Conservation (phyloP, 2,113 vertebrate genomes). For the Sander lucioperca region DNA sequence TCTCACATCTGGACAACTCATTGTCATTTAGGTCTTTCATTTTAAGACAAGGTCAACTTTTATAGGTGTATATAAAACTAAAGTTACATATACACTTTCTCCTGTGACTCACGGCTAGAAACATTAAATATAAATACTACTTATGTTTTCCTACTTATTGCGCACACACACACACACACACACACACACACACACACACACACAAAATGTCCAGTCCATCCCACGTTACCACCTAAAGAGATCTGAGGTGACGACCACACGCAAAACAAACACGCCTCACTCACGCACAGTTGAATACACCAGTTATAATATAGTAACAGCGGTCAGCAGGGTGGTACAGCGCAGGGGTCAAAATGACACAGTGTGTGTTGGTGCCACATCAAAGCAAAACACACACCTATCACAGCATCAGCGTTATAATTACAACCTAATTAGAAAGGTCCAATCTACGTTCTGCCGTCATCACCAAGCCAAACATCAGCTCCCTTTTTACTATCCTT, state of each 20-base stretch:
- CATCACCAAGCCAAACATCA: not conserved
- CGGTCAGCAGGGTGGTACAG: constrained; percentile 57
- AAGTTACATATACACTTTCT: constrained; percentile 52
- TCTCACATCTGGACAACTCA: constrained; percentile 52
- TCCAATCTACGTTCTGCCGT: not conserved
- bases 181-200: constrained; percentile 12
- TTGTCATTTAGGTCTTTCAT: constrained; percentile 41
- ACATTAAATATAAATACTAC: constrained; percentile 62
- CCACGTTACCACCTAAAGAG: constrained; percentile 73
- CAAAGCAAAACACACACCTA: constrained; percentile 70
- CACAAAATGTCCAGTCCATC: constrained; percentile 30
- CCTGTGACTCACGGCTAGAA: constrained; percentile 46
- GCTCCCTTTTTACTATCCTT: not conserved
- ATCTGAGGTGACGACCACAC: constrained; percentile 77
- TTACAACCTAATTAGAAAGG: constrained; percentile 60
- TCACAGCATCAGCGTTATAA: constrained; percentile 59
- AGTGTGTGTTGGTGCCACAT: constrained; percentile 70
- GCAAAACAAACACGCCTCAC: constrained; percentile 63
- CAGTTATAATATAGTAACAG: constrained; percentile 53
- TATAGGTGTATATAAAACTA: constrained; percentile 33
- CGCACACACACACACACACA: not conserved
- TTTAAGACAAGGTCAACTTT: constrained; percentile 39
- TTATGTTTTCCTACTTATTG: constrained; percentile 25
- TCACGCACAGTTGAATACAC: constrained; percentile 30
- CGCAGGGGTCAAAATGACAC: constrained; percentile 78